A percentile compares a stretch with the other conserved stretches of the same genome.
These are phyloP conservation scores for Sorex maritimensis DNA, from an alignment of 2,797 vertebrate genomes.

Conservation along the genomic window DNA sequence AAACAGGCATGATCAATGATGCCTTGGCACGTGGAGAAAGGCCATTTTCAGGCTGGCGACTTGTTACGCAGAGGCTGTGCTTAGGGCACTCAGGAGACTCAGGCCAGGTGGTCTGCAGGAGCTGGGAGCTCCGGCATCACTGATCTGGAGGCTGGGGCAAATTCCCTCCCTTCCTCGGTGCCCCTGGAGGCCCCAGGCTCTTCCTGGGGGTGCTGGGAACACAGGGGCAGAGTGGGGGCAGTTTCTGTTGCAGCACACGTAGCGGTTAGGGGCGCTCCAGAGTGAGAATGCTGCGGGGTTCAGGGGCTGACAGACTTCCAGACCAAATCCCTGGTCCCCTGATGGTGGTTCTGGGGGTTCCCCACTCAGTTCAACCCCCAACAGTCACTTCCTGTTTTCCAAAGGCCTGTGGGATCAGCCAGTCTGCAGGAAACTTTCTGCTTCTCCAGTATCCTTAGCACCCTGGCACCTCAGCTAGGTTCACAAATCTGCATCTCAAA, in stretches of 20 bases:
- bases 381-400: slow-evolving; percentile 19
- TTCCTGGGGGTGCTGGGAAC: not conserved
- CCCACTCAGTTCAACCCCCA: not conserved
- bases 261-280: no score
- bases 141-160: not conserved
- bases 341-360: not conserved
- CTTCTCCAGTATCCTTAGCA: no score
- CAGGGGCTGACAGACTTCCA: not conserved
- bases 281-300: not conserved
- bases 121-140: not conserved
- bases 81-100: not conserved
- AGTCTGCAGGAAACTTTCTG: not conserved
- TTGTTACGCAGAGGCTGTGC: not conserved
- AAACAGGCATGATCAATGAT: slow-evolving; percentile 54
- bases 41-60: not conserved
- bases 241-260: no score
- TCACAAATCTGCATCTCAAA: not conserved
- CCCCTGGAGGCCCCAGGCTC: not conserved
- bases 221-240: no score
- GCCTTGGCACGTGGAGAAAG: not conserved
- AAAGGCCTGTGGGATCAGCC: not conserved
- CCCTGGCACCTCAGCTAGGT: not conserved
- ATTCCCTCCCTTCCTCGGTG: not conserved
- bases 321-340: not conserved
- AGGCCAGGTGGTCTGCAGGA: fast-evolving